Evolutionary conservation across 2,113 vertebrate species (phyloP).

Genomic region (Microcebus tavaratra): DNA sequence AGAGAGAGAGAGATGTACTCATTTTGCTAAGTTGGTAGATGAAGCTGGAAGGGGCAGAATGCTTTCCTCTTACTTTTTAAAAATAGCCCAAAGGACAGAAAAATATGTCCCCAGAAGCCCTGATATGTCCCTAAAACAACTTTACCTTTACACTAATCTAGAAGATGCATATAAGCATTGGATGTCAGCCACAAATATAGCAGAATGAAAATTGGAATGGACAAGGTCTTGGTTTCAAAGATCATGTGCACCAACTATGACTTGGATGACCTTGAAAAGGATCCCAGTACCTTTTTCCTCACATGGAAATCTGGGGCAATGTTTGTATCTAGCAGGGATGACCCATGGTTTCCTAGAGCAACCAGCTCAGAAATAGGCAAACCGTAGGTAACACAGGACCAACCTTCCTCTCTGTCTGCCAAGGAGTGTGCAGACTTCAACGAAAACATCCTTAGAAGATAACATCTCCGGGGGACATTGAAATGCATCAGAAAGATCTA

Average conservation of each 20-base stretch:
- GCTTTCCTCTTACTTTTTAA: too few relatives aligned
- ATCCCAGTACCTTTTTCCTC: background rate
- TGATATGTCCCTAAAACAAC: too few relatives aligned
- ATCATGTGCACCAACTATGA: fast-evolving
- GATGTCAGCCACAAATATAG: background rate
- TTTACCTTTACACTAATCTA: background rate
- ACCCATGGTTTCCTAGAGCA: background rate
- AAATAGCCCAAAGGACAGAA: background rate
- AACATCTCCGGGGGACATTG: background rate
- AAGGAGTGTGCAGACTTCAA: background rate
- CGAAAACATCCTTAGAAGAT: background rate
- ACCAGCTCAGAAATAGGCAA: background rate
- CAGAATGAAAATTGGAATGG: background rate
- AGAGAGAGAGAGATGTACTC: background rate
- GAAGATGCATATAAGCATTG: fast-evolving
- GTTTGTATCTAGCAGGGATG: background rate
- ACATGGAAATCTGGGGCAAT: background rate
- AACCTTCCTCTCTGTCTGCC: too few relatives aligned
- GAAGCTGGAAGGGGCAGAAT: background rate
- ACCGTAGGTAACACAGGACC: background rate
- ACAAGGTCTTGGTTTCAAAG: background rate
- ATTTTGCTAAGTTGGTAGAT: background rate
- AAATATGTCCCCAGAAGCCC: background rate
- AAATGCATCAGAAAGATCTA: background rate
- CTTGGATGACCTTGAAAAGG: background rate